Base-by-base conservation (phyloP, 2,888 invertebrate genomes). In the Sicus ferrugineus region DNA sequence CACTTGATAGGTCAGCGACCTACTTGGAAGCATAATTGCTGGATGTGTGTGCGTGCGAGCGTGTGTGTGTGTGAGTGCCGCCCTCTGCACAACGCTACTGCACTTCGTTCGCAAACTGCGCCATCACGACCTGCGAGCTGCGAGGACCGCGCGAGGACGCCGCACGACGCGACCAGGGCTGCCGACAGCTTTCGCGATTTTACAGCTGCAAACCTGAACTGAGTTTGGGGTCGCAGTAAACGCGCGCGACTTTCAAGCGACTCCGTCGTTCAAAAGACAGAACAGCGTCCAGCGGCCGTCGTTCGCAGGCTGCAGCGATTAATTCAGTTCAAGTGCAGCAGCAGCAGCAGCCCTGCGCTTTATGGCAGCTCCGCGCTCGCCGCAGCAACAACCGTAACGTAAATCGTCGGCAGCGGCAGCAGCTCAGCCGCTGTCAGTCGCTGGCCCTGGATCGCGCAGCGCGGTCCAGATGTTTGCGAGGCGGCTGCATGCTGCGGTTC, bases 1-100 rank as follows among this genome's bases (percentile, higher is more conserved):
- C 81, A 82, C 83, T 82, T 82, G 82, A 81, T 82, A 82, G 82
- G 82, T 82, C 82, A 82, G 79, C 81, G 82, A 82, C 82, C 82
- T 76, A 81, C 76, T 80, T 74, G 74, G 73, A 72, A 73, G 73
- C 72, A 73, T 74, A 74, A 74, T 74, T 74, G 74, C 73, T 74
- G 69, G 72, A 73, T 69, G 71, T 72, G 73, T 69, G 70, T 67
- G 68, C 71, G 61, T 70, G 64, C 50, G 34, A n/a, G 46, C 61
- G 59, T 28, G 66, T 65, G 23, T 31, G 58, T 58, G 21, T 48
- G 58, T 14, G 61, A 21, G 69, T 54, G 63, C 21, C n/a, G 11
- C 64, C 66, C 56, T 61, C 54, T 42, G 62, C 54, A 62, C 56
- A 67, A 59, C 59, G 66, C 66, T 66, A 54, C 66, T 54, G 66